Evolutionary conservation across 2,888 invertebrate species (phyloP).

Genomic region (Adineta ricciae): DNA sequence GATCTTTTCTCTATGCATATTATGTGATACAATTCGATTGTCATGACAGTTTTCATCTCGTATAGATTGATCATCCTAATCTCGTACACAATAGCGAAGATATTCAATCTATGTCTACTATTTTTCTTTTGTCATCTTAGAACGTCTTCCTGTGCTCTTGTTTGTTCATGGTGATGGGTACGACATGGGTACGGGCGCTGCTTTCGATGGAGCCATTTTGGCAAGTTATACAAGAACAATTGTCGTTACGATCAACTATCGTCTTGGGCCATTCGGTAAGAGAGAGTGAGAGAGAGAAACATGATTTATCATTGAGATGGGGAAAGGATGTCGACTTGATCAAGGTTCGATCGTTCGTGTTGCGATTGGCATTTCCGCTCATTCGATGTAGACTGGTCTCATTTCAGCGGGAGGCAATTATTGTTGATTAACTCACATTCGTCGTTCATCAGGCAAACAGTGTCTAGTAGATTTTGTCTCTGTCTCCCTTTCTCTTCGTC

Average conservation of each 20-base stretch:
- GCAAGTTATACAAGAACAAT: neutral
- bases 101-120: neutral
- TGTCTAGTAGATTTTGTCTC: too few species aligned
- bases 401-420: constrained; percentile 1
- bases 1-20: neutral
- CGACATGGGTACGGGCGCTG: neutral
- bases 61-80: neutral
- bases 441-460: neutral
- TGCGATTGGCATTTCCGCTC: neutral
- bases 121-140: neutral
- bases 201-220: neutral
- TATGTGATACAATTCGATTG: neutral
- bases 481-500: neutral
- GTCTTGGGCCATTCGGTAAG: constrained; percentile 13
- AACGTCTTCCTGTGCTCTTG: neutral
- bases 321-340: neutral
- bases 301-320: neutral
- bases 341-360: neutral
- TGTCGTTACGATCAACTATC: constrained; percentile 4
- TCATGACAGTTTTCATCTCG: neutral
- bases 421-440: neutral
- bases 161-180: constrained; percentile 9
- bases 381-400: neutral
- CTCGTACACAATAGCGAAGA: neutral
- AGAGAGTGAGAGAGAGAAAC: neutral